A percentile compares a stretch with the other conserved stretches of the same genome.
These are phyloP conservation scores for Actenoides hombroni DNA, from an alignment of 2,113 vertebrate genomes.

Conservation along the genomic window DNA sequence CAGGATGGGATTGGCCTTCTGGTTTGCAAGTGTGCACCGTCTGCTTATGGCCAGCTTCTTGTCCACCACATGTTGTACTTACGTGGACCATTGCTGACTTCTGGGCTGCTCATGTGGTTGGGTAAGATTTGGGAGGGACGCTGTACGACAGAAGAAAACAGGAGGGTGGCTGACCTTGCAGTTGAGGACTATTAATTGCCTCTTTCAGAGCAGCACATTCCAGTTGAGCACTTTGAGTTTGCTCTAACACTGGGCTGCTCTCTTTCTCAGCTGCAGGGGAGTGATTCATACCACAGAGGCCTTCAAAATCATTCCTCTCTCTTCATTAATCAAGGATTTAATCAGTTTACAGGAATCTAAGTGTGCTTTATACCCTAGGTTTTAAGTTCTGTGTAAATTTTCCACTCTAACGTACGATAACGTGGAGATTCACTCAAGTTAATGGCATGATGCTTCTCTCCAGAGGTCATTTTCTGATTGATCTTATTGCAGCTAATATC, in stretches of 20 bases:
- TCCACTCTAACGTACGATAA: neutral
- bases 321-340: neutral
- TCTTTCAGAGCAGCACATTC: neutral
- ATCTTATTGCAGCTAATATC: neutral
- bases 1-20: no score
- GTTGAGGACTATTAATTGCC: neutral
- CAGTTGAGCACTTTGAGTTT: neutral
- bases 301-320: neutral
- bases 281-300: neutral
- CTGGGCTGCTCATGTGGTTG: rapidly evolving
- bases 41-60: no score
- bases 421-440: neutral
- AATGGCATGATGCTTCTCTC: neutral
- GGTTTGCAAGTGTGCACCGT: no score
- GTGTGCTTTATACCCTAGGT: neutral
- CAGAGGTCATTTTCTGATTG: neutral
- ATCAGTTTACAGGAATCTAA: neutral
- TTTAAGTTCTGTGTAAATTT: neutral
- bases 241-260: neutral
- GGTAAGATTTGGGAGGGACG: neutral
- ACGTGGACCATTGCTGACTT: rapidly evolving
- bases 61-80: neutral
- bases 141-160: rapidly evolving
- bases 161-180: neutral
- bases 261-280: neutral